Conservation (phyloP, 2,888 invertebrate species). For the Formica aserva region DNA sequence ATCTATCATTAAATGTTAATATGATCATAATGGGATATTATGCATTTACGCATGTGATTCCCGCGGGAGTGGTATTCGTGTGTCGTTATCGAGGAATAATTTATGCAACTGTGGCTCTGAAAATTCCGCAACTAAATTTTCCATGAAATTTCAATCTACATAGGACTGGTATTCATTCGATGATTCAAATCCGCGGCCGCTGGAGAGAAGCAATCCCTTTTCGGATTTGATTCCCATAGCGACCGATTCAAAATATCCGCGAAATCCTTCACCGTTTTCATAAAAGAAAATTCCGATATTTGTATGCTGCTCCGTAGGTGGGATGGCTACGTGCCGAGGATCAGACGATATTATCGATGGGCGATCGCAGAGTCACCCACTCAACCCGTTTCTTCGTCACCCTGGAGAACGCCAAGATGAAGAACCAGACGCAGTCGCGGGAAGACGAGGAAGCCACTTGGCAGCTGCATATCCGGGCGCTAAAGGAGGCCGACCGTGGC, state of each 20-base stretch:
- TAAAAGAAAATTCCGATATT: not conserved
- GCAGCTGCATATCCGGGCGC: constrained; percentile 91
- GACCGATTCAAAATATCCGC: not conserved
- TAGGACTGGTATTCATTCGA: not conserved
- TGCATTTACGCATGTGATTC: not conserved
- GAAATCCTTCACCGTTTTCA: not conserved
- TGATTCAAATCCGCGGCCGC: not conserved
- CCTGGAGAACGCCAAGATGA: constrained; percentile 82
- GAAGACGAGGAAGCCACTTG: constrained; percentile 90
- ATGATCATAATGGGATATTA: not conserved
- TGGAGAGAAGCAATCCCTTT: not conserved
- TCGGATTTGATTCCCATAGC: not conserved
- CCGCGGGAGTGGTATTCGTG: not conserved
- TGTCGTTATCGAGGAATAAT: constrained; percentile 1
- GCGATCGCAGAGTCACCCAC: constrained; percentile 91
- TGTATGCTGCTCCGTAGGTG: constrained; percentile 87
- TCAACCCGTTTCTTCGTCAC: constrained; percentile 91
- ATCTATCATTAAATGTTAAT: constrained; percentile 1
- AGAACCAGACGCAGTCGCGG: constrained; percentile 78
- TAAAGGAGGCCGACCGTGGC: constrained; percentile 91
- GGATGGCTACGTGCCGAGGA: constrained; percentile 92
- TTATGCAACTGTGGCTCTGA: not conserved
- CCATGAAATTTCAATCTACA: constrained; percentile 22
- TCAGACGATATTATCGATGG: constrained; percentile 91
- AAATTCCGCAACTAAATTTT: constrained; percentile 22